A percentile compares a stretch with the other conserved stretches of the same genome.
These are phyloP conservation scores for Euleptes europaea DNA, from an alignment of 2,113 vertebrate genomes.

Conservation along the genomic window DNA sequence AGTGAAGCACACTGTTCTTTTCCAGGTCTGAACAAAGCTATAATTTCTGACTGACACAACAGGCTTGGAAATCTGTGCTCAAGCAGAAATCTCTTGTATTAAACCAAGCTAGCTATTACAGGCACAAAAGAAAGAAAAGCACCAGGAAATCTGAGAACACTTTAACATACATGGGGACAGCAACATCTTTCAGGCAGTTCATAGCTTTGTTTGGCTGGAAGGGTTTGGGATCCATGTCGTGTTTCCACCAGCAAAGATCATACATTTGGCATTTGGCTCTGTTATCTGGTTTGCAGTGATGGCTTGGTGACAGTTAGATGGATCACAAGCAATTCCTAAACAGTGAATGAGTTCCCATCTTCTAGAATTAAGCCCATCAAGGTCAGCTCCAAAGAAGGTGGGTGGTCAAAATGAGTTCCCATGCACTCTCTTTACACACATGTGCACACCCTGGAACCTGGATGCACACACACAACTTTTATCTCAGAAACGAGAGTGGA, in stretches of 20 bases:
- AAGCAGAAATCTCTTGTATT: neutral
- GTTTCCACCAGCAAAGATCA: neutral
- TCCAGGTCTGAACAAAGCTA: neutral
- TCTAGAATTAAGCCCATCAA: too few relatives aligned
- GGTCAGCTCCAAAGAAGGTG: too few relatives aligned
- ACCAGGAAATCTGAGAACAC: neutral
- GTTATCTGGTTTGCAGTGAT: neutral
- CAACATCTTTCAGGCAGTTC: neutral
- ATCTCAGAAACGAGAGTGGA: too few relatives aligned
- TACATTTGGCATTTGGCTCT: neutral
- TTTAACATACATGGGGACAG: neutral
- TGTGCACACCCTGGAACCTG: too few relatives aligned
- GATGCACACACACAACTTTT: too few relatives aligned
- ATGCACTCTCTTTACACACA: too few relatives aligned
- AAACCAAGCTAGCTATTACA: neutral
- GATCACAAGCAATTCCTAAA: too few relatives aligned
- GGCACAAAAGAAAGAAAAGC: neutral
- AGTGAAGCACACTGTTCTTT: neutral
- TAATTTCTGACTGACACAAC: neutral
- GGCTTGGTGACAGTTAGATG: too few relatives aligned
- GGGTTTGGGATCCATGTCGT: neutral
- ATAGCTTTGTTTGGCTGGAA: neutral
- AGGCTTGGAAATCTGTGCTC: neutral
- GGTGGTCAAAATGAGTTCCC: too few relatives aligned
- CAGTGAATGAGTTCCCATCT: too few relatives aligned